Percentiles rank a stretch among this genome's conserved stretches.
Evolutionary conservation across 92 coral and sea anemone species (phyloP).

Genomic region (Palythoa grandis): DNA sequence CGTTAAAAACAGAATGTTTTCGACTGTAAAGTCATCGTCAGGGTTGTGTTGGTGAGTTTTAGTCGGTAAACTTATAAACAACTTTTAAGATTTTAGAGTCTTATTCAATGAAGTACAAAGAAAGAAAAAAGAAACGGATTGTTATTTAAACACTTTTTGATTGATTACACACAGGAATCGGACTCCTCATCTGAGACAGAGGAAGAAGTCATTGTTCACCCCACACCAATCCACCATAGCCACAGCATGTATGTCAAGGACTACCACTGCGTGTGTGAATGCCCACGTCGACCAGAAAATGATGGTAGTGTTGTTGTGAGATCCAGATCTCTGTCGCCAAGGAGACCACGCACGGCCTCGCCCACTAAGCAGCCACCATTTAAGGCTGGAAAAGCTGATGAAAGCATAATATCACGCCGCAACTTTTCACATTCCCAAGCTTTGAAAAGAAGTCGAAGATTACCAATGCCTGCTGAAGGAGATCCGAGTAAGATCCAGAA

Average conservation of each 20-base stretch:
- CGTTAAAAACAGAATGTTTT: too few relatives aligned
- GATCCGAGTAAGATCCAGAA: constrained; percentile 81
- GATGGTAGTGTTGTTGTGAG: constrained; percentile 78
- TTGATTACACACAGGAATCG: constrained; percentile 51
- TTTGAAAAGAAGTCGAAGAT: constrained; percentile 52
- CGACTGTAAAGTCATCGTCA: too few relatives aligned
- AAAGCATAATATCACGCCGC: constrained; percentile 90
- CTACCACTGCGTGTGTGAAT: constrained; percentile 93
- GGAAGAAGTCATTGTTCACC: constrained; percentile 80
- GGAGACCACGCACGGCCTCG: constrained; percentile 73
- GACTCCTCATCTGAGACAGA: constrained; percentile 81
- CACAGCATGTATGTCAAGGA: constrained; percentile 58
- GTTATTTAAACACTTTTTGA: not conserved
- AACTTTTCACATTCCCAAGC: constrained; percentile 59
- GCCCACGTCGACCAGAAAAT: constrained; percentile 98
- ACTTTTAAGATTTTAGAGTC: too few relatives aligned
- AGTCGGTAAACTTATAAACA: too few relatives aligned
- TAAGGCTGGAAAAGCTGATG: constrained; percentile 94
- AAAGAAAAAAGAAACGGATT: too few relatives aligned
- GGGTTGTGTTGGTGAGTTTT: too few relatives aligned
- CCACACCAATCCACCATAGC: constrained; percentile 56
- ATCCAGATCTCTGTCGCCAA: constrained; percentile 92
- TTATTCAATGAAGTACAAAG: too few relatives aligned
- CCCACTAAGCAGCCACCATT: constrained; percentile 85
- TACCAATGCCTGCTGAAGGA: constrained; percentile 84